Evolutionary conservation across 2,797 vertebrate species (phyloP).

Genomic region (Rhinoraja longicauda): DNA sequence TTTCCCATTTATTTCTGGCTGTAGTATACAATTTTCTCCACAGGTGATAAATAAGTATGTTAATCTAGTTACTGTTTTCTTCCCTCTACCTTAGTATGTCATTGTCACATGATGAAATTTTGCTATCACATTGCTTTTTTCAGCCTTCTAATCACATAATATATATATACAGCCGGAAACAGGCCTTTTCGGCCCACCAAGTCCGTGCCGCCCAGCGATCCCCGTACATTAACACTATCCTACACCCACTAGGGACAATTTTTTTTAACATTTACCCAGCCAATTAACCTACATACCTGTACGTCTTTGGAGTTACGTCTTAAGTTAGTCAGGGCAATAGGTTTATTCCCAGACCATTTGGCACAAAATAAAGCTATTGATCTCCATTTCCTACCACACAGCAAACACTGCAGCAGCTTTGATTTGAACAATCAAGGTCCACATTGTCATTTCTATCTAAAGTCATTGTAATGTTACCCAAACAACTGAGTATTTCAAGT

Average conservation of each 20-base stretch:
- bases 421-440: neutral
- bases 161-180: no score
- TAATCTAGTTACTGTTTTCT: neutral
- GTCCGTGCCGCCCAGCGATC: no score
- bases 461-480: no score
- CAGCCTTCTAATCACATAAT: no score
- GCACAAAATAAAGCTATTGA: neutral
- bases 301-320: no score
- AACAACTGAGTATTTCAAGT: no score
- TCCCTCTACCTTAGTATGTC: neutral
- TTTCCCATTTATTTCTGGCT: conserved; percentile 19
- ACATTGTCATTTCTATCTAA: neutral
- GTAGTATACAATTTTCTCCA: neutral
- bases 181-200: no score
- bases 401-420: neutral
- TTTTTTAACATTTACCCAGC: no score
- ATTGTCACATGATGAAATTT: neutral
- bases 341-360: neutral
- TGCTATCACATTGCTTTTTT: neutral
- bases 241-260: no score
- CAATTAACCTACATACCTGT: no score
- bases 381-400: neutral
- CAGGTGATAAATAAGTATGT: no score
- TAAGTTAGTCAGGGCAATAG: neutral
- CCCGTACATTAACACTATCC: no score